Evolutionary conservation across 2,888 invertebrate species (phyloP).

Genomic region (Luperina testacea): DNA sequence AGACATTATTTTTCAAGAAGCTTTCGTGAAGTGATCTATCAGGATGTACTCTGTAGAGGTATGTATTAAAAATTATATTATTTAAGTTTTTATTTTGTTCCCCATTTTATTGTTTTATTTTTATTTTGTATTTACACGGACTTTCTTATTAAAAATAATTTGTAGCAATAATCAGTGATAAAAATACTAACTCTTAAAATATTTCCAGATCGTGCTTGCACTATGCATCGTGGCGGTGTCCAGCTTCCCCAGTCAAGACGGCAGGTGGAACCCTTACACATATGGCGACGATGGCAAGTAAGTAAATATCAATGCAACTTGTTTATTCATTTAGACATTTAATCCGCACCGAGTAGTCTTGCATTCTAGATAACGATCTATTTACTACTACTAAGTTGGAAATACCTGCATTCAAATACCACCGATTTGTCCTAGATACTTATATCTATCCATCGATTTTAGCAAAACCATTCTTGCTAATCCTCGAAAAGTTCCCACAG

Average conservation of each 20-base stretch:
- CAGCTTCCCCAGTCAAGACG: constrained; percentile 79
- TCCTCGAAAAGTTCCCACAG: constrained; percentile 24
- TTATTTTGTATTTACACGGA: neutral
- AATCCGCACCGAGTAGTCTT: constrained; percentile 32
- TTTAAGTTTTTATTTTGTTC: neutral
- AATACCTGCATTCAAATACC: constrained; percentile 38
- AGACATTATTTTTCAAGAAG: constrained; percentile 56
- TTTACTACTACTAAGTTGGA: constrained; percentile 20
- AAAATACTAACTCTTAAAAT: constrained; percentile 34
- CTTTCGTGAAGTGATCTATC: constrained; percentile 73
- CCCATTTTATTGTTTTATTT: neutral
- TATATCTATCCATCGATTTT: constrained; percentile 4
- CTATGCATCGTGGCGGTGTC: constrained; percentile 79
- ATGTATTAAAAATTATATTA: constrained; percentile 47
- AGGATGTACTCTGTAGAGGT: constrained; percentile 84
- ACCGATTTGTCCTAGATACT: constrained; percentile 6
- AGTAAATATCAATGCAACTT: constrained; percentile 78
- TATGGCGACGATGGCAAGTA: constrained; percentile 85
- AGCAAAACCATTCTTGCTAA: constrained; percentile 30
- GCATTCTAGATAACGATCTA: constrained; percentile 33
- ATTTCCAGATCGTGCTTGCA: constrained; percentile 79
- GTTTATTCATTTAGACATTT: constrained; percentile 65
- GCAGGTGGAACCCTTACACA: constrained; percentile 84
- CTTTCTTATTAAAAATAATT: neutral
- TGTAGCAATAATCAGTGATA: neutral